Evolutionary conservation across 2,888 invertebrate genomes (phyloP).

Genomic region (Dryadula phaetusa): DNA sequence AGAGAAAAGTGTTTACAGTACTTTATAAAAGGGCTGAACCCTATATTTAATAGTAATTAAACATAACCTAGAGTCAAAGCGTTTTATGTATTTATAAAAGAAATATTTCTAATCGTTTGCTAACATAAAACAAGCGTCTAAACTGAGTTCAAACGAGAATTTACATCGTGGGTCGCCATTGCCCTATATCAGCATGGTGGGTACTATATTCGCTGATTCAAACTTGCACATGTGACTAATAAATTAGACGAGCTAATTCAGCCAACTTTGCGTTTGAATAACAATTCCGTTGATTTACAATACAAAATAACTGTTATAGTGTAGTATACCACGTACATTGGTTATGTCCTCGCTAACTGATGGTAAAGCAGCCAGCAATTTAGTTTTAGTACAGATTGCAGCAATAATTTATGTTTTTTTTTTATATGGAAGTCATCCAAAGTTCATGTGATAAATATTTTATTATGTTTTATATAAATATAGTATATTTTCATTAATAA

Average conservation of each 20-base stretch:
- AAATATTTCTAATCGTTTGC: too few species aligned
- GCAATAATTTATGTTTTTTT: not conserved
- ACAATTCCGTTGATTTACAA: constrained; percentile 17
- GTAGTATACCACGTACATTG: constrained; percentile 12
- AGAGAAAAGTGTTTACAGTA: too few species aligned
- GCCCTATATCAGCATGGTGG: not conserved
- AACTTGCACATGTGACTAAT: constrained; percentile 10
- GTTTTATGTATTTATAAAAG: too few species aligned
- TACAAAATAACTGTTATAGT: not conserved
- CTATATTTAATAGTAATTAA: too few species aligned
- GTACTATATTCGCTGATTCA: not conserved
- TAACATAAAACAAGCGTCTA: too few species aligned
- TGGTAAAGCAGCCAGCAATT: not conserved
- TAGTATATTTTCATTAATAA: too few species aligned
- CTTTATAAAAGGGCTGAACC: too few species aligned
- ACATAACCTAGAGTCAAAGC: too few species aligned
- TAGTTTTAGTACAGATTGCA: not conserved
- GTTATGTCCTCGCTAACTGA: constrained; percentile 9
- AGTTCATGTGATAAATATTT: too few species aligned
- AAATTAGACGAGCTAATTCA: constrained; percentile 14
- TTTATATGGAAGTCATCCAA: not conserved
- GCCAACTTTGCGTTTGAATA: constrained; percentile 13
- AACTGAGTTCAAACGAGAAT: not conserved
- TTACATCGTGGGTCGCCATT: not conserved
- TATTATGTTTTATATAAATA: too few species aligned